These are phyloP conservation scores for Falcaria lacertinaria DNA, from an alignment of 2,888 invertebrate genomes.

Conservation along the genomic window DNA sequence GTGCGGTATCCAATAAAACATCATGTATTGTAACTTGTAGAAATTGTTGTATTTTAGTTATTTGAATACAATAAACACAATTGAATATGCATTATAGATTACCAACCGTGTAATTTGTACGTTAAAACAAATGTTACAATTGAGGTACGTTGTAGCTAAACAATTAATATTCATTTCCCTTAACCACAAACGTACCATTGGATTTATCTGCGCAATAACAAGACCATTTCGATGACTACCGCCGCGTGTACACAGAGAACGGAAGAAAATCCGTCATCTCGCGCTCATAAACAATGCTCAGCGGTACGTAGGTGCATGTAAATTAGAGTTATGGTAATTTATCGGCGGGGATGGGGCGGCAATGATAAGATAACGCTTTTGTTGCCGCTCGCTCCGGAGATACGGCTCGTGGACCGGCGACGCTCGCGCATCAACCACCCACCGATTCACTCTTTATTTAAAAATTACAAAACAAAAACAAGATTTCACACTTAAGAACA, in stretches of 20 bases:
- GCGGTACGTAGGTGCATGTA: conserved; percentile 64
- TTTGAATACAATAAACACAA: not conserved
- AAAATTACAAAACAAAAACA: conserved; percentile 47
- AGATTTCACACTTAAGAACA: conserved; percentile 46
- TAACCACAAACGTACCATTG: not conserved
- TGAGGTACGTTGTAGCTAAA: not conserved
- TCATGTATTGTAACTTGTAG: too few relatives aligned
- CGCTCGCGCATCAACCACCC: conserved; percentile 21
- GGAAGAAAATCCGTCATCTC: conserved; percentile 77
- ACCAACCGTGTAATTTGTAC: not conserved
- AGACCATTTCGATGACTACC: conserved; percentile 5
- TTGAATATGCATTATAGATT: not conserved
- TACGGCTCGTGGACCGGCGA: conserved; percentile 45
- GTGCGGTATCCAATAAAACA: too few relatives aligned
- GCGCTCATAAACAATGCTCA: conserved; percentile 67
- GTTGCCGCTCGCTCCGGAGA: conserved; percentile 55
- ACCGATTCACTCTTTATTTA: conserved; percentile 33
- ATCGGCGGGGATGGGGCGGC: conserved; percentile 62
- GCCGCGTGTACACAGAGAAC: conserved; percentile 43
- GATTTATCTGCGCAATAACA: conserved; percentile 3
- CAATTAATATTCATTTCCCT: not conserved
- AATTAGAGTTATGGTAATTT: conserved; percentile 75
- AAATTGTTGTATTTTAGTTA: not conserved
- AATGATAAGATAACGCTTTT: conserved; percentile 74
- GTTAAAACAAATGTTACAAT: not conserved